Evolutionary conservation across 2,797 vertebrate genomes (phyloP).

Genomic region (Gallinago stenura): DNA sequence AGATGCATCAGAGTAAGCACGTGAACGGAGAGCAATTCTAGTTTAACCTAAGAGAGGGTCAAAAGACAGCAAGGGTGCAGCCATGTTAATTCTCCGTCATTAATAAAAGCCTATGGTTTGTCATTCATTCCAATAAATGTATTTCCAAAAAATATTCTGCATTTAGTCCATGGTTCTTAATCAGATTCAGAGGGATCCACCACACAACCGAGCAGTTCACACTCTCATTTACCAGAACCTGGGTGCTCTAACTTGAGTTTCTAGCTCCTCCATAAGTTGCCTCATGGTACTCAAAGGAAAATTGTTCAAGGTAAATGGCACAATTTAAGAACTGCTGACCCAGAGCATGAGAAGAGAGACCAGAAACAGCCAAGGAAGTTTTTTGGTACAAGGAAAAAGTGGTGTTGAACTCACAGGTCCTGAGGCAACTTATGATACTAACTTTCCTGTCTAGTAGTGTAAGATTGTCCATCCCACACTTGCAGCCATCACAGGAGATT

Average conservation of each 20-base stretch:
- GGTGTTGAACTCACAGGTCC: neutral
- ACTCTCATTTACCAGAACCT: neutral
- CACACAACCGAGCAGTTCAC: neutral
- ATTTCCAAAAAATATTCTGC: neutral
- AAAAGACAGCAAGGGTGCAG: neutral
- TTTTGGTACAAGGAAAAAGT: neutral
- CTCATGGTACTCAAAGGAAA: neutral
- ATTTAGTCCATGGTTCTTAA: neutral
- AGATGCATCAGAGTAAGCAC: neutral
- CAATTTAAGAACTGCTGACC: neutral
- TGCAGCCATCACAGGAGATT: neutral
- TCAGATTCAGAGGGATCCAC: neutral
- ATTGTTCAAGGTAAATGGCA: neutral
- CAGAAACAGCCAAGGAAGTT: neutral
- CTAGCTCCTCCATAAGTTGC: neutral
- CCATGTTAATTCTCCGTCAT: neutral
- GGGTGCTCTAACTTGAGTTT: neutral
- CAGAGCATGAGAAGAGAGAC: neutral
- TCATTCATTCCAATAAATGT: neutral
- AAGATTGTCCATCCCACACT: neutral
- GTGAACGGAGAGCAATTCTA: neutral
- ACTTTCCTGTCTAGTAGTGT: neutral
- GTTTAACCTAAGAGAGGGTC: neutral
- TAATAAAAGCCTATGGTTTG: neutral
- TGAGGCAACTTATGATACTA: neutral